Conservation (phyloP, 2,113 vertebrate species). For the Psophia crepitans region DNA sequence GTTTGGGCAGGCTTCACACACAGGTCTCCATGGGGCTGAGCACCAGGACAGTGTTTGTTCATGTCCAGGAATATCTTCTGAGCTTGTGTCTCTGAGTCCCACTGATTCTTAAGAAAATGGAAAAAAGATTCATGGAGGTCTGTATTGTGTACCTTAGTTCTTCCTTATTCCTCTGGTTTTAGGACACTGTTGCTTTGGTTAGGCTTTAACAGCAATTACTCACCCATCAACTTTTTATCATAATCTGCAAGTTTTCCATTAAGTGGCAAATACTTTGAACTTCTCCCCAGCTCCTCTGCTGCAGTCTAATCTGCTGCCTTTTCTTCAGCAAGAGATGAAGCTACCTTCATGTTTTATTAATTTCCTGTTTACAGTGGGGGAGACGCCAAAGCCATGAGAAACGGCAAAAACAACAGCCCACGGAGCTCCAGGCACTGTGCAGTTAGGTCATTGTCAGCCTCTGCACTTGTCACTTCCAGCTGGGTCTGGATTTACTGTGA, state of each 20-base stretch:
- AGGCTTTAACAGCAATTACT: constrained; percentile 32
- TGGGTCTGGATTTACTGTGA: background rate
- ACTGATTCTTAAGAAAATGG: background rate
- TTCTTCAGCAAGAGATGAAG: background rate
- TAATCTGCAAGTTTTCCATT: background rate
- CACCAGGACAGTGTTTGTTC: background rate
- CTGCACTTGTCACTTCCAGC: background rate
- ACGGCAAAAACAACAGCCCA: background rate
- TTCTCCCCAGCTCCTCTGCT: background rate
- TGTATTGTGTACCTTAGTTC: background rate
- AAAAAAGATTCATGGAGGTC: background rate
- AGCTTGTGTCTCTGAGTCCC: background rate
- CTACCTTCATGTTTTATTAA: background rate
- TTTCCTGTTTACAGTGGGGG: background rate
- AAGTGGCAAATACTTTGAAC: background rate
- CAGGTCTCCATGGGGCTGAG: background rate
- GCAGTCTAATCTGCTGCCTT: background rate
- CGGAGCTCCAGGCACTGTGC: background rate
- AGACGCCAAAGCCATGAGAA: background rate
- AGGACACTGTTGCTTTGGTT: background rate
- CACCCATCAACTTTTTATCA: background rate
- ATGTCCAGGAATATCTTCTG: background rate
- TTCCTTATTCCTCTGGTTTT: background rate
- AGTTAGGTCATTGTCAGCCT: background rate
- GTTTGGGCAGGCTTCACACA: background rate